Evolutionary conservation across 2,113 vertebrate species (phyloP).

Genomic region (Catharus bicknelli): DNA sequence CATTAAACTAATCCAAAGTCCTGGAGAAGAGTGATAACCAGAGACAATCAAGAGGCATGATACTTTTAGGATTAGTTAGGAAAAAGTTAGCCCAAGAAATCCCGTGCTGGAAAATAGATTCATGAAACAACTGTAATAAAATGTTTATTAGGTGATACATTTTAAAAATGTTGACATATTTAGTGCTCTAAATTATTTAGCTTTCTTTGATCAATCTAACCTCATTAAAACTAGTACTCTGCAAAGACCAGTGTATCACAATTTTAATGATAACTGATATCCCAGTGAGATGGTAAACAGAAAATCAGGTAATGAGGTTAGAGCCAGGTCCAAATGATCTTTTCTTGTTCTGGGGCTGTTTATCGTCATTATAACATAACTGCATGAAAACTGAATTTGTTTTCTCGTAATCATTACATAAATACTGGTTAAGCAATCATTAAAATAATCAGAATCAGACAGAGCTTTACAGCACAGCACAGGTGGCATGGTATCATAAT

Average conservation of each 20-base stretch:
- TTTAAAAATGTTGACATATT: neutral
- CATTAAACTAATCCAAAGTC: neutral
- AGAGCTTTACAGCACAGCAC: neutral
- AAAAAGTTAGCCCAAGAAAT: neutral
- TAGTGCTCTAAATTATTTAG: conserved; percentile 15
- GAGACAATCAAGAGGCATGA: neutral
- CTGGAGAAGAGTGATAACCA: neutral
- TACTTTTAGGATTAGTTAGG: neutral
- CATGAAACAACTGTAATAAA: neutral
- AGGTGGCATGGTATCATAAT: neutral
- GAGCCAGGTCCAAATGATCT: neutral
- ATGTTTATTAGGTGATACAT: neutral
- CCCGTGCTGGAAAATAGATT: neutral
- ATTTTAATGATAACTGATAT: neutral
- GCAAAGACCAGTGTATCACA: neutral
- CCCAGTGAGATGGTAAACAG: neutral
- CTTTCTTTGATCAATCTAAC: conserved; percentile 11
- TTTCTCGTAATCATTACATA: neutral
- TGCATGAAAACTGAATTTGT: neutral
- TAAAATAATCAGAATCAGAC: neutral
- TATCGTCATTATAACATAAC: neutral
- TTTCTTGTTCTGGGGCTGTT: neutral
- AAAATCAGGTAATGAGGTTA: neutral
- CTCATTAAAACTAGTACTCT: conserved; percentile 7
- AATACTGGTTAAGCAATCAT: neutral